Evolutionary conservation across 2,113 vertebrate genomes (phyloP).

Genomic region (Regulus satrapa): DNA sequence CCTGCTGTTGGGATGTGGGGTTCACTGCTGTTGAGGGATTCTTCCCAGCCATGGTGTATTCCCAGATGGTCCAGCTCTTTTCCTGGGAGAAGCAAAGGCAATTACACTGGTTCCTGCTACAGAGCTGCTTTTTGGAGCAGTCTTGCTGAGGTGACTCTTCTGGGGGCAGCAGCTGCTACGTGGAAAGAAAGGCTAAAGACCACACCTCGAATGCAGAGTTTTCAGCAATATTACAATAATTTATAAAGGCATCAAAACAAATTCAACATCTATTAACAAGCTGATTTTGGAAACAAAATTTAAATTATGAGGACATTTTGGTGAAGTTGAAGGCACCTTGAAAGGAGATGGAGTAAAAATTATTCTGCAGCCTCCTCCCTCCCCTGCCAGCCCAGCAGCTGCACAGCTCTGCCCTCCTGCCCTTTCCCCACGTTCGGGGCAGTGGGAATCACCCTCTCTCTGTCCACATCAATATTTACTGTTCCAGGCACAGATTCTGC

Average conservation of each 20-base stretch:
- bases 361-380: not conserved
- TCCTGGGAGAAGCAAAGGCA: not conserved
- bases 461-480: not conserved
- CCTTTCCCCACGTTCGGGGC: not conserved
- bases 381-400: not conserved
- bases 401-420: not conserved
- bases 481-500: not conserved
- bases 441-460: not conserved
- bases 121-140: too few relatives aligned
- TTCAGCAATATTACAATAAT: slow-evolving; percentile 45
- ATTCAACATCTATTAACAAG: slow-evolving; percentile 8
- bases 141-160: not conserved
- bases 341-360: not conserved
- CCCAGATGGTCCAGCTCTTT: not conserved
- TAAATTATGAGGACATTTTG: not conserved
- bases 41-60: not conserved
- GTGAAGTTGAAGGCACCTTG: slow-evolving; percentile 55
- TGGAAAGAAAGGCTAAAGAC: not conserved
- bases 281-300: not conserved
- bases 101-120: fast-evolving
- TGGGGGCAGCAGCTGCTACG: fast-evolving
- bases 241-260: slow-evolving; percentile 59
- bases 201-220: not conserved
- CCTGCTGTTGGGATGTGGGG: not conserved
- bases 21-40: not conserved